Conservation (phyloP, 1,140 invertebrate species). For the Anagrus nilaparvatae region DNA sequence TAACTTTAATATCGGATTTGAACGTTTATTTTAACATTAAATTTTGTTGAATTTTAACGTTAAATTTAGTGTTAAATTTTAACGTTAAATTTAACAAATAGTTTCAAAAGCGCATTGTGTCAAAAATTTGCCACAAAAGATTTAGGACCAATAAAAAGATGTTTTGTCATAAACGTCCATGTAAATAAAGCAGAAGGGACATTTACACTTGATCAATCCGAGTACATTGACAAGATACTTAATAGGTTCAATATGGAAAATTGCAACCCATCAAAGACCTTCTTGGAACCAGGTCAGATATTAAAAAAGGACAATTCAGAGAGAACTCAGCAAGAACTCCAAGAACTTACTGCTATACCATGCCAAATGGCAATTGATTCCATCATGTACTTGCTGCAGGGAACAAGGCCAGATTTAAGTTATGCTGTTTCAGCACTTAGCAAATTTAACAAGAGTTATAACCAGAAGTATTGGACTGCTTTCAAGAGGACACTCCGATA, state of each 20-base stretch:
- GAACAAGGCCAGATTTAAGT: slow-evolving; percentile 38
- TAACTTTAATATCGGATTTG: too few species aligned
- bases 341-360: slow-evolving; percentile 4
- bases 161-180: slow-evolving; percentile 13
- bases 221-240: slow-evolving; percentile 28
- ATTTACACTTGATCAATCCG: slow-evolving; percentile 5
- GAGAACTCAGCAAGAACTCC: slow-evolving; percentile 5
- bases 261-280: slow-evolving; percentile 26
- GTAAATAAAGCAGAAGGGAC: neutral
- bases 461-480: neutral
- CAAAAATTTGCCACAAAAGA: slow-evolving; percentile 19
- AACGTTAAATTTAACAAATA: too few species aligned
- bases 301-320: slow-evolving; percentile 18
- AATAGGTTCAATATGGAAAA: slow-evolving; percentile 28
- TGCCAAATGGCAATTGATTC: slow-evolving; percentile 30
- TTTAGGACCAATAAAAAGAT: slow-evolving; percentile 12
- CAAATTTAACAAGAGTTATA: neutral
- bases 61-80: too few species aligned
- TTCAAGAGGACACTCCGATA: neutral
- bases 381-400: too few species aligned
- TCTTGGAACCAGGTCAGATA: slow-evolving; percentile 24
- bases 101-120: slow-evolving; percentile 9
- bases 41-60: too few species aligned
- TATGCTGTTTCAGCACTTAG: slow-evolving; percentile 32
- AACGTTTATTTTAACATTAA: too few species aligned